A percentile compares a stretch with the other conserved stretches of the same genome.
Evolutionary conservation across 2,113 vertebrate genomes (phyloP).

Genomic region (Mesoclemmys tuberculata): DNA sequence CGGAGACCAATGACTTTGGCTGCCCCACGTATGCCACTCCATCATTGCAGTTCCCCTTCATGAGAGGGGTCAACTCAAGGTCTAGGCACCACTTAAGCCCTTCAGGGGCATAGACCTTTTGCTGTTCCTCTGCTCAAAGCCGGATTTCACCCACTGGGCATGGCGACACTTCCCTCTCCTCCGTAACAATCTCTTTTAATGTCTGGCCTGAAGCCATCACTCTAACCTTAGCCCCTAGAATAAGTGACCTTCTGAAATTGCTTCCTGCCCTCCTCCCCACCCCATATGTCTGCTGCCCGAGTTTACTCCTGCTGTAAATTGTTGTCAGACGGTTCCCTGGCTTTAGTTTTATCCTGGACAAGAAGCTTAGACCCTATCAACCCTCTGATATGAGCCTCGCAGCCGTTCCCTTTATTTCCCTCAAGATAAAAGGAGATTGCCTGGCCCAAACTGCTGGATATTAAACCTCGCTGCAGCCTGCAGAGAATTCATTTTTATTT

Average conservation of each 20-base stretch:
- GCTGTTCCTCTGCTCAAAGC: background rate
- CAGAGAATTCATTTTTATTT: constrained; percentile 3
- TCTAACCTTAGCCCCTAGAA: background rate
- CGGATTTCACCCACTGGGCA: background rate
- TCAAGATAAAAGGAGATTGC: constrained; percentile 15
- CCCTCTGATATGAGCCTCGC: background rate
- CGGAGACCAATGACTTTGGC: too few relatives aligned
- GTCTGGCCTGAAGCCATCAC: background rate
- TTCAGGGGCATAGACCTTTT: background rate
- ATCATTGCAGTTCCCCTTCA: background rate
- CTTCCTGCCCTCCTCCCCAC: background rate
- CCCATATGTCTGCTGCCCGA: background rate
- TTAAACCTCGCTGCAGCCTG: background rate
- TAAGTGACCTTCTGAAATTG: background rate
- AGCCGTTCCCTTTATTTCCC: background rate
- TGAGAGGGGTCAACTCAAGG: background rate
- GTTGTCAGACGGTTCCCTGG: background rate
- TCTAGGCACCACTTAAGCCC: background rate
- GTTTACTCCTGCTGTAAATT: background rate
- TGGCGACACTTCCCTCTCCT: background rate
- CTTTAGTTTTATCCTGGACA: background rate
- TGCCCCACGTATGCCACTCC: background rate
- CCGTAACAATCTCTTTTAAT: background rate
- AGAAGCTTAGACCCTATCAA: background rate
- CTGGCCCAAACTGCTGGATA: background rate